Evolutionary conservation across 92 coral and sea anemone species (phyloP).

Genomic region (Ricordea florida): DNA sequence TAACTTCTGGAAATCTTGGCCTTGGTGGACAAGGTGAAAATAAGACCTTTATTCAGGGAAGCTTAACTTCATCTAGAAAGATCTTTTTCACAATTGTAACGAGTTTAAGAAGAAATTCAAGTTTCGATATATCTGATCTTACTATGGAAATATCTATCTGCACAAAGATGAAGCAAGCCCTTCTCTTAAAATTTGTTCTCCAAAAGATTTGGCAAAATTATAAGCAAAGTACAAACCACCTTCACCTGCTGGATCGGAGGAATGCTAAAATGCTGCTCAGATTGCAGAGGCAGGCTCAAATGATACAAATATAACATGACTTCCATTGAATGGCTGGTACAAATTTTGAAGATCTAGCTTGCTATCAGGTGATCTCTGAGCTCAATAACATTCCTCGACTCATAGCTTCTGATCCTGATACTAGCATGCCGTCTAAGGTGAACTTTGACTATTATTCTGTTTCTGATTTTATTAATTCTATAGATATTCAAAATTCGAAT

Average conservation of each 20-base stretch:
- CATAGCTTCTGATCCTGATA: conserved; percentile 29
- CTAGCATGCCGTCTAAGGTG: conserved; percentile 21
- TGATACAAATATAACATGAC: background rate
- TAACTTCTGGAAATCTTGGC: conserved; percentile 17
- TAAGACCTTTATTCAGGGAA: conserved; percentile 27
- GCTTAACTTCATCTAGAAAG: conserved; percentile 20
- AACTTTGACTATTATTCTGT: conserved; percentile 4
- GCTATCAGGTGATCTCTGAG: background rate
- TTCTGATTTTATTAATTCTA: background rate
- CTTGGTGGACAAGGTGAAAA: conserved; percentile 3
- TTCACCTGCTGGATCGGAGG: no score
- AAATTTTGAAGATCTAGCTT: background rate
- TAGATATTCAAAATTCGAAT: conserved; percentile 22
- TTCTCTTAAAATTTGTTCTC: background rate
- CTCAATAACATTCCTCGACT: conserved; percentile 13
- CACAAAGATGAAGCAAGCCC: conserved; percentile 7
- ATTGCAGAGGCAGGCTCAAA: background rate
- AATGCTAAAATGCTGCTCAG: background rate
- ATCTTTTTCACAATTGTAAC: conserved; percentile 8
- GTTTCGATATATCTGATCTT: conserved; percentile 19
- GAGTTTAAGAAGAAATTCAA: conserved; percentile 5
- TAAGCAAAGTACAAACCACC: background rate
- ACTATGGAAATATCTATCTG: conserved; percentile 11
- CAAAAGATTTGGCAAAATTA: background rate
- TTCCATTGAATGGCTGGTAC: background rate